Evolutionary conservation across 2,888 invertebrate genomes (phyloP).

Genomic region (Strigamia crassipes): DNA sequence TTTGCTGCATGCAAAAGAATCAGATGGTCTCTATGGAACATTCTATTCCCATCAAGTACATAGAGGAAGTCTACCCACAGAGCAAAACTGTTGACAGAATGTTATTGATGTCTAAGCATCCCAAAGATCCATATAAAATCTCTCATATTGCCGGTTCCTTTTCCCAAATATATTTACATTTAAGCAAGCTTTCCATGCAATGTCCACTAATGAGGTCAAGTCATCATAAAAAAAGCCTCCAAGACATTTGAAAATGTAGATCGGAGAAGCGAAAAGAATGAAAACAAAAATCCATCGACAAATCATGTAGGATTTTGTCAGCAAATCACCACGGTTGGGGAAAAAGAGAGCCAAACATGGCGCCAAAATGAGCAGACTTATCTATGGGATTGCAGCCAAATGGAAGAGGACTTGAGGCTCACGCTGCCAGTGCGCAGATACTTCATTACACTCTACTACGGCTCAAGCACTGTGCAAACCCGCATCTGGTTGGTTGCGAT

Average conservation of each 20-base stretch:
- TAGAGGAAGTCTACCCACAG: too few species aligned
- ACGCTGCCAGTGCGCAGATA: conserved; percentile 3
- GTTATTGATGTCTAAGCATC: too few species aligned
- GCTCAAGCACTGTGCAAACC: neutral
- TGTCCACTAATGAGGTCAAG: too few species aligned
- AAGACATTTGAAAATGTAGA: neutral
- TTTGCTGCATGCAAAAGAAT: too few species aligned
- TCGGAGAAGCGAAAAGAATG: neutral
- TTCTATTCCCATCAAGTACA: too few species aligned
- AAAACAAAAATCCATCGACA: conserved; percentile 17
- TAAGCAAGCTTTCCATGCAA: too few species aligned
- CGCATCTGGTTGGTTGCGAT: conserved; percentile 23
- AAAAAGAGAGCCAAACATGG: conserved; percentile 37
- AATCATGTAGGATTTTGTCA: conserved; percentile 24
- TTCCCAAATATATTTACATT: too few species aligned
- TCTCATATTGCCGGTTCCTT: too few species aligned
- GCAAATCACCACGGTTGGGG: conserved; percentile 25
- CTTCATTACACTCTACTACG: conserved; percentile 24
- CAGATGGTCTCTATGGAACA: too few species aligned
- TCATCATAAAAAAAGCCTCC: too few species aligned
- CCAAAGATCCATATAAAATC: too few species aligned
- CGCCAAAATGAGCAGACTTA: conserved; percentile 33
- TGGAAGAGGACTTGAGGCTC: conserved; percentile 30
- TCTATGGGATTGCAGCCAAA: conserved; percentile 40
- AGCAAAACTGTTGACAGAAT: too few species aligned